Evolutionary conservation across 2,113 vertebrate species (phyloP).

Genomic region (Halichoerus grypus): DNA sequence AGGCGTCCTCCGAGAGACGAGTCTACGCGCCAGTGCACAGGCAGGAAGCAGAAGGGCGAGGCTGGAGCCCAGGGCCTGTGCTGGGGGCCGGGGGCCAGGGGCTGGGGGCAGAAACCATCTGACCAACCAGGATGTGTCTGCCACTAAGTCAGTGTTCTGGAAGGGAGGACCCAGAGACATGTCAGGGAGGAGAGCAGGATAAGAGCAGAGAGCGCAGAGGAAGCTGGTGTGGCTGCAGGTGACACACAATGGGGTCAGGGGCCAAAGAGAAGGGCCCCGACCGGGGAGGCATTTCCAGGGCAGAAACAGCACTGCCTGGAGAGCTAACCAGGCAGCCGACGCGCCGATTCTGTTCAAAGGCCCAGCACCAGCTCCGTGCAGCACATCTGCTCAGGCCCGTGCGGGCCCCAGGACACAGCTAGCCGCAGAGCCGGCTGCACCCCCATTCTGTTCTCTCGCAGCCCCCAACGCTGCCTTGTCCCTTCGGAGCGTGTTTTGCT

Average conservation of each 20-base stretch:
- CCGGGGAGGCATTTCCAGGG: background rate
- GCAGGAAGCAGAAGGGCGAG: background rate
- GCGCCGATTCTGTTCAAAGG: background rate
- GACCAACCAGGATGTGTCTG: background rate
- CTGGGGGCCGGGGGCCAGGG: background rate
- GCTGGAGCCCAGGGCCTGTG: background rate
- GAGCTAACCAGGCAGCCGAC: background rate
- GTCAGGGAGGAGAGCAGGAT: accelerated
- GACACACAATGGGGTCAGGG: background rate
- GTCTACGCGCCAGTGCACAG: accelerated
- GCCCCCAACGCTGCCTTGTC: background rate
- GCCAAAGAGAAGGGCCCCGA: background rate
- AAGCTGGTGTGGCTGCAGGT: too few relatives aligned
- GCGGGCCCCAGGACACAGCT: accelerated
- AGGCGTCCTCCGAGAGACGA: background rate
- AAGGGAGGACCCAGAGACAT: background rate
- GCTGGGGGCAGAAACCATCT: background rate
- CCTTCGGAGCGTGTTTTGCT: background rate
- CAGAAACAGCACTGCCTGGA: background rate
- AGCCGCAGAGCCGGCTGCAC: background rate
- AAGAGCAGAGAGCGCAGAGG: accelerated
- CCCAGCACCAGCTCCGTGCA: accelerated
- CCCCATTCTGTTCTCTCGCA: background rate
- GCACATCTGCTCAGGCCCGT: background rate
- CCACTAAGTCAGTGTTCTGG: background rate